Conservation (phyloP, 2,888 invertebrate species). For the Linnaemya tessellans region DNA sequence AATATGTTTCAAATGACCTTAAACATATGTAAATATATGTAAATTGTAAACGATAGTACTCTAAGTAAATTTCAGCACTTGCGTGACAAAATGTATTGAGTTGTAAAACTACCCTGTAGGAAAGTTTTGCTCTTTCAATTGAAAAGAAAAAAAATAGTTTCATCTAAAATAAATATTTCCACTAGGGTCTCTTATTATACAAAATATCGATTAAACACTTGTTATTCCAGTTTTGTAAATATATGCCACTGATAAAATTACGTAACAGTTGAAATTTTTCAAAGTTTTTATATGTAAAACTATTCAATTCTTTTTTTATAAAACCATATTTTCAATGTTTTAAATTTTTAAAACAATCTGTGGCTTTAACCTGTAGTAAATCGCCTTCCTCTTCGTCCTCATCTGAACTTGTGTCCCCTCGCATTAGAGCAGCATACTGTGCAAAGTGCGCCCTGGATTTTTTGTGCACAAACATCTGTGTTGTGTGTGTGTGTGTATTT, state of each 20-base stretch:
- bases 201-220: constrained; percentile 56
- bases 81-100: constrained; percentile 9
- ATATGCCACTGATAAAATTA: constrained; percentile 29
- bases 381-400: constrained; percentile 86
- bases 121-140: background rate
- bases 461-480: constrained; percentile 85
- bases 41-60: background rate
- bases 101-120: background rate
- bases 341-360: background rate
- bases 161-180: too few species aligned
- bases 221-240: constrained; percentile 1
- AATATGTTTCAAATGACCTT: background rate
- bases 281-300: background rate
- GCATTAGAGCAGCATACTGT: constrained; percentile 82
- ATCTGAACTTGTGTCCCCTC: constrained; percentile 85
- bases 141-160: too few species aligned
- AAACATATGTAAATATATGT: background rate
- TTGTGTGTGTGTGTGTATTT: constrained; percentile 6
- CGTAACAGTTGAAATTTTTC: constrained; percentile 30
- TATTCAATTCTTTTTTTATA: background rate
- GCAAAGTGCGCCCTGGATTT: constrained; percentile 78
- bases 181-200: background rate
- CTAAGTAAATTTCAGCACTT: background rate
- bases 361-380: constrained; percentile 80
- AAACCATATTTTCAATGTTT: background rate